Conservation (phyloP, 2,888 invertebrate species). For the Melangyna quadrimaculata region DNA sequence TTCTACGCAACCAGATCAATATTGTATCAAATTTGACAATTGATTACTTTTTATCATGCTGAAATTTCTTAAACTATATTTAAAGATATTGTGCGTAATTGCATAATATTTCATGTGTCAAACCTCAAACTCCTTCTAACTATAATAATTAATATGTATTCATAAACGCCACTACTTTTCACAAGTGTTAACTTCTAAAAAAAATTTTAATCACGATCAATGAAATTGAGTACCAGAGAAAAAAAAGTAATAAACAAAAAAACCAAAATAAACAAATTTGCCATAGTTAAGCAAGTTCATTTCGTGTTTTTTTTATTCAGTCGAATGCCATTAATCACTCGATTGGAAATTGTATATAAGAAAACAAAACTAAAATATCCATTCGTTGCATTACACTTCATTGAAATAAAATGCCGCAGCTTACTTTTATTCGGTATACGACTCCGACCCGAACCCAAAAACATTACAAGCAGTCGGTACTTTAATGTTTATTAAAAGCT, state of each 20-base stretch:
- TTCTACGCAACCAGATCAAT: no score
- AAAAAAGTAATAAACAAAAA: background rate
- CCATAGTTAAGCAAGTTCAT: background rate
- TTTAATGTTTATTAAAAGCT: conserved; percentile 25
- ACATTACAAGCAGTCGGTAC: background rate
- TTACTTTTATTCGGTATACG: background rate
- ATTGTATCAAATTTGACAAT: no score
- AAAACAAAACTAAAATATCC: background rate
- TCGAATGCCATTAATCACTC: conserved; percentile 12
- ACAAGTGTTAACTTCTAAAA: background rate
- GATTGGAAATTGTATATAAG: background rate
- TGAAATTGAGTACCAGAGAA: background rate
- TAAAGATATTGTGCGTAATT: background rate
- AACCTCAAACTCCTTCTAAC: background rate
- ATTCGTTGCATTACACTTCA: background rate
- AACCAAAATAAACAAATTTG: conserved; percentile 13
- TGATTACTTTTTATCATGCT: no score
- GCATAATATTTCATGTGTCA: background rate
- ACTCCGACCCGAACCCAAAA: background rate
- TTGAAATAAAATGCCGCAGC: conserved; percentile 8
- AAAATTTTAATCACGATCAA: background rate
- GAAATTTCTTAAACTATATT: background rate
- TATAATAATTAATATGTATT: background rate
- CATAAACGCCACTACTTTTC: background rate
- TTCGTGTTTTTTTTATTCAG: conserved; percentile 2